These are phyloP conservation scores for Verasper variegatus DNA, from an alignment of 2,113 vertebrate genomes.

Conservation along the genomic window DNA sequence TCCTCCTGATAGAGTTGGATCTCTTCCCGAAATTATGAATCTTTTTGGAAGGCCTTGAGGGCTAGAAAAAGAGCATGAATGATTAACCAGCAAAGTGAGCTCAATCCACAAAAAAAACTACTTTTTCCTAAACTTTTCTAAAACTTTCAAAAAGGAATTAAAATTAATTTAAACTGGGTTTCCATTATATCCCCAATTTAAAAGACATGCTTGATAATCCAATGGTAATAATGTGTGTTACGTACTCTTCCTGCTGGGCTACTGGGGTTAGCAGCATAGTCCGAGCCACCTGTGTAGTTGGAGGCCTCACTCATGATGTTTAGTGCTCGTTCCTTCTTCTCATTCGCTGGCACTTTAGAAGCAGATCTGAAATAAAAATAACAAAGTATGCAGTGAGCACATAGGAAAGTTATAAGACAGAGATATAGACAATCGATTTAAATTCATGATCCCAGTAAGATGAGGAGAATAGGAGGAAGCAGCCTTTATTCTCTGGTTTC, in stretches of 20 bases:
- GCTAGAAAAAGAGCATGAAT: constrained; percentile 76
- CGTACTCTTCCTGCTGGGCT: constrained; percentile 92
- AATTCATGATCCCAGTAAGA: not conserved
- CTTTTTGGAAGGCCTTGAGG: constrained; percentile 94
- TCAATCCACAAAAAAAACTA: not conserved
- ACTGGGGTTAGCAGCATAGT: constrained; percentile 85
- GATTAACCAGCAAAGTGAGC: constrained; percentile 16
- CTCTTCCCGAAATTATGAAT: constrained; percentile 98
- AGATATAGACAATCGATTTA: constrained; percentile 16
- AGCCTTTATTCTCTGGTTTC: constrained; percentile 30
- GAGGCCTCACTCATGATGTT: constrained; percentile 93
- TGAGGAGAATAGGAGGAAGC: not conserved
- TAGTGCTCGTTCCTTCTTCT: constrained; percentile 90
- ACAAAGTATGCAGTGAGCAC: constrained; percentile 34
- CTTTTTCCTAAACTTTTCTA: too few species aligned
- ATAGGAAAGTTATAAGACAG: constrained; percentile 26
- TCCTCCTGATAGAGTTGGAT: constrained; percentile 97
- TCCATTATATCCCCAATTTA: not conserved
- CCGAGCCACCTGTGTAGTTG: constrained; percentile 88
- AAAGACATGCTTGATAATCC: constrained; percentile 1
- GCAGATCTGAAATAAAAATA: constrained; percentile 84
- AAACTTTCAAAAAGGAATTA: not conserved
- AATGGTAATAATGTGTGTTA: constrained; percentile 4
- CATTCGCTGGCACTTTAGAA: constrained; percentile 88
- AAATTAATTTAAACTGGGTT: not conserved